phyloP scores from a whole-genome alignment of 2,888 invertebrate species.

The Ectropis crepuscularia region DNA sequence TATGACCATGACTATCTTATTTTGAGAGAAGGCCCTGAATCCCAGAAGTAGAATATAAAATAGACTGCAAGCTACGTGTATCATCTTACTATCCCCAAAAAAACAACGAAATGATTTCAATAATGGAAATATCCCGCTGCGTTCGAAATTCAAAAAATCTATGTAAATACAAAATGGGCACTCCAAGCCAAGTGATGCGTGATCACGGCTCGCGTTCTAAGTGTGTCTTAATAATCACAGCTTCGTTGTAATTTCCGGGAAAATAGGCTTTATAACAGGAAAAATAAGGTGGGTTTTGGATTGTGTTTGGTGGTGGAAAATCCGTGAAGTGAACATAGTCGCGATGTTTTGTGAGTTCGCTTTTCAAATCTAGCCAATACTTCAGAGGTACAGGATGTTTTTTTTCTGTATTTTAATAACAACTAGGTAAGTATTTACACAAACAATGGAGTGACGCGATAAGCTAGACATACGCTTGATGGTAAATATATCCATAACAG shows the following conservation, averaged over 20 bases:
- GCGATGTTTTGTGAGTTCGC: constrained; percentile 72
- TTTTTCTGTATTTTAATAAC: constrained; percentile 3
- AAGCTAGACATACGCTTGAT: no score
- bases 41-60: no score
- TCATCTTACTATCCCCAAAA: constrained; percentile 10
- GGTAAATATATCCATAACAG: no score
- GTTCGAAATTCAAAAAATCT: constrained; percentile 53
- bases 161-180: constrained; percentile 62
- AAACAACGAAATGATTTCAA: constrained; percentile 28
- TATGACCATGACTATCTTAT: no score
- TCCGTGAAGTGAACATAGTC: constrained; percentile 79
- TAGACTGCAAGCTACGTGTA: no score
- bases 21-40: no score
- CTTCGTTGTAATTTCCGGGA: constrained; percentile 35
- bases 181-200: constrained; percentile 75
- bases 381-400: constrained; percentile 62
- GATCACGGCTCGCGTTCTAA: constrained; percentile 72
- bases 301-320: constrained; percentile 50
- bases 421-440: neutral
- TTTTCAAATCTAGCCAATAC: constrained; percentile 80
- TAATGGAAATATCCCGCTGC: constrained; percentile 36
- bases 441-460: no score
- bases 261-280: constrained; percentile 37
- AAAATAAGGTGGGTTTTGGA: constrained; percentile 39
- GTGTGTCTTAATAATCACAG: constrained; percentile 61